These are phyloP conservation scores for Trichoplusia ni DNA, from an alignment of 1,140 invertebrate species.

Conservation along the genomic window DNA sequence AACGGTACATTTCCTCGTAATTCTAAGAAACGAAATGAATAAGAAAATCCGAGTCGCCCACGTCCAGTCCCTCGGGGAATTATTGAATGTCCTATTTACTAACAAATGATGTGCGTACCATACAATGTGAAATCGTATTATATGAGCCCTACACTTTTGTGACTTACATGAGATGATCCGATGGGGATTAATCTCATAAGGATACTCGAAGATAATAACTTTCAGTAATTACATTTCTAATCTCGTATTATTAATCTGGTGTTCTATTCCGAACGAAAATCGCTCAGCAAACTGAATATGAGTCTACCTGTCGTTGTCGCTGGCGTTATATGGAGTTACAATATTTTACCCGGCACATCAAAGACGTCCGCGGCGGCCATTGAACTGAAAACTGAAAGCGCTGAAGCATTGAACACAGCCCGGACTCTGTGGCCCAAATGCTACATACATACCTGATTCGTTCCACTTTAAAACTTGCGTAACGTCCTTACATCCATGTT, in stretches of 20 bases:
- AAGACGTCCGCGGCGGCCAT: constrained; percentile 55
- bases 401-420: constrained; percentile 30
- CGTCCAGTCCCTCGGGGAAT: constrained; percentile 4
- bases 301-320: constrained; percentile 46
- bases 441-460: constrained; percentile 29
- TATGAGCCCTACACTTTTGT: constrained; percentile 11
- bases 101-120: constrained; percentile 10
- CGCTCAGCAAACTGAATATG: constrained; percentile 44
- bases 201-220: constrained; percentile 1
- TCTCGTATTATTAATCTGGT: neutral
- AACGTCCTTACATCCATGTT: constrained; percentile 23
- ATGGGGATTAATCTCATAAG: constrained; percentile 8
- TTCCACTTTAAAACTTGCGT: constrained; percentile 36
- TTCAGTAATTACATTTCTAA: constrained; percentile 17
- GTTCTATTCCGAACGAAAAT: neutral
- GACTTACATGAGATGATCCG: neutral
- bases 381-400: constrained; percentile 62
- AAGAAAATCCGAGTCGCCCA: constrained; percentile 12
- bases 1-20: constrained; percentile 14
- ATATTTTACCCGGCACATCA: constrained; percentile 67
- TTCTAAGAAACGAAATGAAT: constrained; percentile 30
- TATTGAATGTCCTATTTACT: constrained; percentile 25
- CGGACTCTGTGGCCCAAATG: constrained; percentile 35
- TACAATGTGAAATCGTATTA: constrained; percentile 10
- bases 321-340: constrained; percentile 52